Base-by-base conservation (phyloP, 2,797 vertebrate genomes). In the Myotis planiceps region DNA sequence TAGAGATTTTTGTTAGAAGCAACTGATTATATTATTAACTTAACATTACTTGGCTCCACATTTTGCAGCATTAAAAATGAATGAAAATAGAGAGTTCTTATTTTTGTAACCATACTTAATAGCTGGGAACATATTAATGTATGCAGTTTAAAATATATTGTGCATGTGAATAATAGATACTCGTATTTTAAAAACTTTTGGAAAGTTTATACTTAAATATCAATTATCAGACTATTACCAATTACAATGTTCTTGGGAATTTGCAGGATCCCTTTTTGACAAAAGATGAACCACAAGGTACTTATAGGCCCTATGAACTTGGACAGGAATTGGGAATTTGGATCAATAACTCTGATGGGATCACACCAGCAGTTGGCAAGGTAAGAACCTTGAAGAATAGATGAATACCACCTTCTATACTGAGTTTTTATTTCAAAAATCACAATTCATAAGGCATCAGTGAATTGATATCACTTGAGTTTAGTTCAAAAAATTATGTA, bases 261-360 rank as follows among this genome's bases (percentile, higher is more conserved):
- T 97, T 96, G 76, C 71, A 98, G 97, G 96, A 98, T 88, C 97
- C 97, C 53, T 98, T 98, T 95, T 85, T 98, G 94, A 80, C 65
- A 63, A 98, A 98, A 89, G 97, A 98, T 0, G 97, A 98, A 75
- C 65, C 95, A 68, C 86, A 49, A 0, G 97, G 96, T 80, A 97
- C 87, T 55, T 98, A 98, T 42, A 96, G 74, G 42, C 90, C 97
- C 32, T 98, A 98, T 16, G 97, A 98, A 3, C 96, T 98, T 0
- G 96, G 98, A 90, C 23, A 98, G 92, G 78, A 98, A 75, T 97
- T 98, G 93, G 96, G 96, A 96, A 92, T 98, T 86, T 98, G 97
- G 94, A 60, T 98, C 69, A 98, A 97, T 84, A 98, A 97, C 85
- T 98, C 96, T 0, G 97, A 98, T 71, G 97, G 98, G 0, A 0